Percentiles rank a stretch among this genome's conserved stretches.
These are phyloP conservation scores for Geococcyx californianus DNA, from an alignment of 2,113 vertebrate species.

Conservation along the genomic window DNA sequence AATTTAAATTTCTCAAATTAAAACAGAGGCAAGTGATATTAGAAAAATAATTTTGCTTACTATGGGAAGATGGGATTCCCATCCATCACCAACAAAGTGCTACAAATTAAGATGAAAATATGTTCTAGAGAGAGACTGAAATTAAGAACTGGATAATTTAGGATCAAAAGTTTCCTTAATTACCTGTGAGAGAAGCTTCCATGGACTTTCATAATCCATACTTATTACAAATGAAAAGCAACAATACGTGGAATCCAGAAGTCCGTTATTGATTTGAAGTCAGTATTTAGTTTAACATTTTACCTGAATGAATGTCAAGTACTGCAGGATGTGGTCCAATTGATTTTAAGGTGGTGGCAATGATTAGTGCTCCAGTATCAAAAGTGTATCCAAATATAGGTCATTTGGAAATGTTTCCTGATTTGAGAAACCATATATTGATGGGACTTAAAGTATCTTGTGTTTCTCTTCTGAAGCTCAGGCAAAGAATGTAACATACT, in stretches of 20 bases:
- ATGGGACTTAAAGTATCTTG: neutral
- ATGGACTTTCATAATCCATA: neutral
- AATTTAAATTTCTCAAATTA: neutral
- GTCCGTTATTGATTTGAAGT: neutral
- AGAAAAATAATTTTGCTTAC: neutral
- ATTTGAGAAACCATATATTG: neutral
- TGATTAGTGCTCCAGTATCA: neutral
- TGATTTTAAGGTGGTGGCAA: neutral
- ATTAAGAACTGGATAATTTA: neutral
- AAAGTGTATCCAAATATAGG: neutral
- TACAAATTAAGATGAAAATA: neutral
- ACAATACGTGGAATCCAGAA: neutral
- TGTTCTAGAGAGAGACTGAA: neutral
- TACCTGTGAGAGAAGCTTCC: neutral
- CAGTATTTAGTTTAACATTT: neutral
- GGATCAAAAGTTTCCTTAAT: neutral
- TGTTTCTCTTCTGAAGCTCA: neutral
- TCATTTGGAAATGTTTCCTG: neutral
- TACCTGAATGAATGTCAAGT: neutral
- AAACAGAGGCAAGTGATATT: neutral
- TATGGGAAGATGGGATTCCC: neutral
- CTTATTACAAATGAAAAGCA: neutral
- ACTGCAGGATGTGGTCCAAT: neutral
- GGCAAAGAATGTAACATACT: neutral
- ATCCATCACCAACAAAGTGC: neutral